Evolutionary conservation across 2,113 vertebrate genomes (phyloP), one percentile per base, ranked within the genome.

Genomic region (Myrmecophaga tridactyla): DNA sequence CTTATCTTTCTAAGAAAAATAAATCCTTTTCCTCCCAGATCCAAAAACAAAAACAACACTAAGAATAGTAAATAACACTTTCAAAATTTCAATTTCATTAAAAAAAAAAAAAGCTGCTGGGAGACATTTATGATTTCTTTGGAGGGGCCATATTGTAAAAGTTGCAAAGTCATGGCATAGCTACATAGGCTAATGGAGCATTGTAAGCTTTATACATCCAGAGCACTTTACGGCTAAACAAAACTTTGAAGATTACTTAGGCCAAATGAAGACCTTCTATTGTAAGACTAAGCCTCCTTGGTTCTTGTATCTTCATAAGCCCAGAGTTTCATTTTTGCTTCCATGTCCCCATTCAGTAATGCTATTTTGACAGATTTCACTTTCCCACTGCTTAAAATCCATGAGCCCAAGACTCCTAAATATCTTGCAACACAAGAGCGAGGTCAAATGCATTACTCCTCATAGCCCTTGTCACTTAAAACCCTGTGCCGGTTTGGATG

Each of bases 131-230:
- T 25, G 34, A 48, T n/a, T 72, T 46, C 31, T 43, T 20, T 46
- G 25, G 17, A 72, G 48, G 46, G 2, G 31, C 14, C 14, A 34
- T 82, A 41, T 69, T 29, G 17, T 0, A 14, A 63, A 65, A 48
- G 72, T 14, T 6, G 3, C n/a, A 43, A 23, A 36, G 34, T 39
- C 5, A 0, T 29, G 18, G 43, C 20, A 1, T 6, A 14, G 34
- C 18, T 48, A 56, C 46, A 34, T 12, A 34, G 67, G 72, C 21
- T 1, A 0, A 0, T 18, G 65, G 31, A 27, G n/a, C 36, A 23
- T 1, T n/a, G 20, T 0, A 0, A 20, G n/a, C 20, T 25, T 3
- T 3, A 11, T 6, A 15, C 60, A 83, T 39, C 25, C n/a, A 20
- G 56, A 43, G 60, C 3, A 43, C 65, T 39, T 62, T 46, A 12